Evolutionary conservation across 2,888 invertebrate species (phyloP).

Genomic region (Aphelenchoides bicaudatus): DNA sequence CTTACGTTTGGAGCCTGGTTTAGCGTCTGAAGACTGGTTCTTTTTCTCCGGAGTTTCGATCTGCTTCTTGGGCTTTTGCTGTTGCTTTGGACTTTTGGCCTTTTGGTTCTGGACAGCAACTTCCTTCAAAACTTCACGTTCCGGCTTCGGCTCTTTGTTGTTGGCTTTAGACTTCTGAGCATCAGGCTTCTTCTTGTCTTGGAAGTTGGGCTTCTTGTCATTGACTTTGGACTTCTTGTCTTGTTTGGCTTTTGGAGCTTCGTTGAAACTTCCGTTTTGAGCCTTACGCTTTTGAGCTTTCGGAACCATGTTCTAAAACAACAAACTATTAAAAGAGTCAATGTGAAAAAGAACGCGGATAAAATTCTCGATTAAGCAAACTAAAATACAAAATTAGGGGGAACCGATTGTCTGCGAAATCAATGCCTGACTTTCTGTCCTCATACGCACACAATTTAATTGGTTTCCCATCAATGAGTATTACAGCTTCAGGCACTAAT

Average conservation of each 20-base stretch:
- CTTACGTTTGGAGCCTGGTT: neutral
- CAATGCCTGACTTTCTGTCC: neutral
- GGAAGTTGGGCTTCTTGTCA: neutral
- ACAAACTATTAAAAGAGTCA: no score
- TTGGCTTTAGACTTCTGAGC: neutral
- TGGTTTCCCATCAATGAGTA: no score
- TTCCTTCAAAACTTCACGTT: neutral
- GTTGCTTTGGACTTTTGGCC: neutral
- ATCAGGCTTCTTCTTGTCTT: neutral
- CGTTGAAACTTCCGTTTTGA: no score
- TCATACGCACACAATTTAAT: no score
- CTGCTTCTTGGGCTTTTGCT: constrained; percentile 18
- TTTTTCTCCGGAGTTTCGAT: constrained; percentile 15
- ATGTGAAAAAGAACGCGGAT: no score
- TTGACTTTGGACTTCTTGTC: neutral
- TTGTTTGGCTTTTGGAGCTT: neutral
- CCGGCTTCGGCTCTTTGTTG: neutral
- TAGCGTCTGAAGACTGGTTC: neutral
- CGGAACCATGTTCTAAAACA: no score
- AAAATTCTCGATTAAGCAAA: no score
- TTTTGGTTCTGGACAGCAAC: neutral
- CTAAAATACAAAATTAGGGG: no score
- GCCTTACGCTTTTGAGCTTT: no score
- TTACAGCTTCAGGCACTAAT: no score
- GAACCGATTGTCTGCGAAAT: neutral